A percentile compares a stretch with the other conserved stretches of the same genome.
Conservation (phyloP, 2,888 invertebrate species). For the Netelia melanura region DNA sequence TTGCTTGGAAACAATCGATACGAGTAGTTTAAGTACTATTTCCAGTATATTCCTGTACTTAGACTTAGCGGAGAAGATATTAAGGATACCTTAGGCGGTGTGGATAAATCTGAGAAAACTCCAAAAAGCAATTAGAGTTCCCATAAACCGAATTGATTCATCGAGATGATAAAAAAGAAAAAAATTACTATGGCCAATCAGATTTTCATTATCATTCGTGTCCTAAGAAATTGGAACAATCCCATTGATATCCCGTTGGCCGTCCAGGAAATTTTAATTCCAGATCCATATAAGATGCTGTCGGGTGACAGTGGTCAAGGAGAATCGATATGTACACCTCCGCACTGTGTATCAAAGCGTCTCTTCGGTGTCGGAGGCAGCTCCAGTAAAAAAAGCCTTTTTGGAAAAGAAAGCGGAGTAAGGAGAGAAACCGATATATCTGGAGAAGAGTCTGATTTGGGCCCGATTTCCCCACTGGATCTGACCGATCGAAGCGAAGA, state of each 20-base stretch:
- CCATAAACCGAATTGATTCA: too few relatives aligned
- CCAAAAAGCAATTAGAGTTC: too few relatives aligned
- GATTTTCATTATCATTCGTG: too few relatives aligned
- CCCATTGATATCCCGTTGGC: not conserved
- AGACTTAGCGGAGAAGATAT: too few relatives aligned
- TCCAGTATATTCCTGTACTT: too few relatives aligned
- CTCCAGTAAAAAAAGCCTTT: constrained; percentile 75
- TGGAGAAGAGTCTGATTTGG: constrained; percentile 80
- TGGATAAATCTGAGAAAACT: too few relatives aligned
- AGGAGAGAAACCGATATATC: constrained; percentile 69
- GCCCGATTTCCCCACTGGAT: constrained; percentile 80
- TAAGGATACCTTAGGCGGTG: too few relatives aligned
- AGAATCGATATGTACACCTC: constrained; percentile 76
- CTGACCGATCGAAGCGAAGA: constrained; percentile 74
- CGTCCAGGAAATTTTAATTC: not conserved
- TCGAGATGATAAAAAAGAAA: too few relatives aligned
- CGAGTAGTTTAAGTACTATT: too few relatives aligned
- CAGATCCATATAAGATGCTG: constrained; percentile 63
- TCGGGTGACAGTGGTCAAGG: constrained; percentile 73
- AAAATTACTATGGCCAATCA: too few relatives aligned
- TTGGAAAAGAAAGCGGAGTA: constrained; percentile 49
- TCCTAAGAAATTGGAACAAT: too few relatives aligned
- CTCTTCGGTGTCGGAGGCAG: constrained; percentile 71
- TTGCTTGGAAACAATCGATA: too few relatives aligned
- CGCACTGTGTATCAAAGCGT: constrained; percentile 74